A percentile compares a stretch with the other conserved stretches of the same genome.
Conservation (phyloP, 2,888 invertebrate genomes). For the Rhingia rostrata region DNA sequence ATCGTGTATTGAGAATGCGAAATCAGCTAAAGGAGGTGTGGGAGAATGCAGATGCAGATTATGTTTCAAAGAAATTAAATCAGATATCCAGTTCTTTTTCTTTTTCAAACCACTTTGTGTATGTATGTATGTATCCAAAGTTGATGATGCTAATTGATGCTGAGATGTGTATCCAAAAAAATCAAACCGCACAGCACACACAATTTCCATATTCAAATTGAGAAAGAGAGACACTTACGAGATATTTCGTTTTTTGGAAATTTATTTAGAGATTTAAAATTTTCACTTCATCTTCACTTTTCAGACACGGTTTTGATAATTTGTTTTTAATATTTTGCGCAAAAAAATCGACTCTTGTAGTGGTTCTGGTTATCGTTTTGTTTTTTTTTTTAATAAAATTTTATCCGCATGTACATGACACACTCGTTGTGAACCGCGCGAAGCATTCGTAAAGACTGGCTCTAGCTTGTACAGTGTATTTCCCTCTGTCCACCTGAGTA, state of each 20-base stretch:
- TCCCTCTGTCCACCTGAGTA: constrained; percentile 69
- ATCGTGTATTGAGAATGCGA: constrained; percentile 50
- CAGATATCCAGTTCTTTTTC: constrained; percentile 21
- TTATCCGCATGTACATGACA: constrained; percentile 29
- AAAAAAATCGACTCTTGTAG: constrained; percentile 13
- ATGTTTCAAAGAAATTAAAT: constrained; percentile 30
- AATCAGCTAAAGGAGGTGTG: constrained; percentile 66
- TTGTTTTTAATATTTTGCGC: constrained; percentile 36
- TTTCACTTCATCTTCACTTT: constrained; percentile 40
- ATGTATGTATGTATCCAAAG: constrained; percentile 51
- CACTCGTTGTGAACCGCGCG: constrained; percentile 56
- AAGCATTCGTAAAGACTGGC: constrained; percentile 67
- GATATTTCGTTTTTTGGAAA: constrained; percentile 18
- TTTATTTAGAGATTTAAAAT: constrained; percentile 1
- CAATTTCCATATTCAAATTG: constrained; percentile 44
- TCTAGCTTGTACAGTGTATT: constrained; percentile 32
- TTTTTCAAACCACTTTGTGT: constrained; percentile 56
- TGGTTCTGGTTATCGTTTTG: constrained; percentile 51
- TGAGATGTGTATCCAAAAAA: constrained; percentile 63
- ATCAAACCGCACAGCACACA: constrained; percentile 54
- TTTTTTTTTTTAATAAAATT: constrained; percentile 13
- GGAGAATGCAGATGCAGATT: constrained; percentile 66
- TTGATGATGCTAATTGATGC: constrained; percentile 54
- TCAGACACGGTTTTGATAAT: constrained; percentile 1
- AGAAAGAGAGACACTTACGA: constrained; percentile 53